phyloP scores from a whole-genome alignment of 1,140 invertebrate genomes.

The Hycleus cichorii region DNA sequence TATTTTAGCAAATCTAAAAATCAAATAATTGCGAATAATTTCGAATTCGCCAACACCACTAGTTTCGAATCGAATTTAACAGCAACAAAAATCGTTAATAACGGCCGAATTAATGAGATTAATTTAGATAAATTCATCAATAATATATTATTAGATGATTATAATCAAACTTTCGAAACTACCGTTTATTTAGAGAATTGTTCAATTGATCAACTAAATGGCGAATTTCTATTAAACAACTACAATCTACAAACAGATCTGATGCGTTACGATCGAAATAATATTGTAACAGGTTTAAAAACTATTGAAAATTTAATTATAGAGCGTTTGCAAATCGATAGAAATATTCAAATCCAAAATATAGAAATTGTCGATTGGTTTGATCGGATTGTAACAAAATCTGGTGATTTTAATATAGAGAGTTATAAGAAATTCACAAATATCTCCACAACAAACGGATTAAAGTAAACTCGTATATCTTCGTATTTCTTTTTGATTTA shows the following conservation, averaged over 20 bases:
- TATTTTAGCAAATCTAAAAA: constrained; percentile 37
- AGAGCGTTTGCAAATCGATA: constrained; percentile 28
- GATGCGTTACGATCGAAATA: constrained; percentile 34
- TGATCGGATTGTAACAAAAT: constrained; percentile 9
- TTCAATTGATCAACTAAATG: constrained; percentile 11
- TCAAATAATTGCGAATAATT: constrained; percentile 26
- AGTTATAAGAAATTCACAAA: too few species aligned
- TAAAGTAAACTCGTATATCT: too few species aligned
- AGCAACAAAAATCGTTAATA: constrained; percentile 12
- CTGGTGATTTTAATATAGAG: constrained; percentile 1
- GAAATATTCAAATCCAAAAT: constrained; percentile 36
- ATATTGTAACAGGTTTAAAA: constrained; percentile 39
- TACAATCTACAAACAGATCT: constrained; percentile 42
- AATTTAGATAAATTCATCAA: constrained; percentile 25
- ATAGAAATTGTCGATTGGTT: constrained; percentile 42
- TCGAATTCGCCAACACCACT: constrained; percentile 26
- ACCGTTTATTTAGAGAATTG: constrained; percentile 11
- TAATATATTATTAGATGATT: constrained; percentile 27
- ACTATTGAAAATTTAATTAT: constrained; percentile 28
- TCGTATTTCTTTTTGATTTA: neutral
- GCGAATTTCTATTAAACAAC: constrained; percentile 38
- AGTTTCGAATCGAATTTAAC: constrained; percentile 24
- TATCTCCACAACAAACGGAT: too few species aligned
- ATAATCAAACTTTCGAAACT: constrained; percentile 32
- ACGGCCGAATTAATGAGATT: constrained; percentile 25